Percentiles rank a stretch among this genome's conserved stretches.
Conservation (phyloP, 2,113 vertebrate genomes). For the Emydocephalus ijimae region DNA sequence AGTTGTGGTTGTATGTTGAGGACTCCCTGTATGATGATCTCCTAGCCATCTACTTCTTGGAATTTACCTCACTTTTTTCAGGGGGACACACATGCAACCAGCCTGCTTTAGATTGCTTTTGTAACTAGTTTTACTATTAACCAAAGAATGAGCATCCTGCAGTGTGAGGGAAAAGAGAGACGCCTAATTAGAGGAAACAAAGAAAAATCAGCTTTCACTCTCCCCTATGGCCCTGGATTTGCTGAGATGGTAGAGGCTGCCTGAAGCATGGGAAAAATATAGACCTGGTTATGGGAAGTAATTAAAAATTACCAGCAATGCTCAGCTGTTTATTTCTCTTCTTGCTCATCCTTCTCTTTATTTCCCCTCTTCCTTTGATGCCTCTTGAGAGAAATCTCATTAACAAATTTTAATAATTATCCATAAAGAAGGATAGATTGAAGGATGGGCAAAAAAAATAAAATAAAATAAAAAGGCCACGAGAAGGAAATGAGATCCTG, state of each 20-base stretch:
- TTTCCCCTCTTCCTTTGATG: neutral
- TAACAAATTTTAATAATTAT: constrained; percentile 4
- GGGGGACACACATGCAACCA: neutral
- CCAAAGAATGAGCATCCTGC: constrained; percentile 10
- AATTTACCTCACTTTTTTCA: neutral
- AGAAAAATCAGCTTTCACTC: constrained; percentile 33
- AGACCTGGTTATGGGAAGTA: constrained; percentile 7
- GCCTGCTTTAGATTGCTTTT: neutral
- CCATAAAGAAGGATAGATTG: neutral
- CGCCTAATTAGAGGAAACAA: constrained; percentile 14
- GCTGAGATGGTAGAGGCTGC: constrained; percentile 6
- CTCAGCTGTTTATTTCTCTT: neutral
- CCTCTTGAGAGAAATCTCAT: neutral
- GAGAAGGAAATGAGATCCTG: neutral
- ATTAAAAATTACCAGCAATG: constrained; percentile 6
- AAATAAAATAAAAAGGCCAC: neutral
- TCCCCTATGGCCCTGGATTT: constrained; percentile 26
- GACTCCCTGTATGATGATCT: neutral
- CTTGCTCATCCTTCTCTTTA: constrained; percentile 8
- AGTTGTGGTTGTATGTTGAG: neutral
- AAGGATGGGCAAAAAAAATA: neutral
- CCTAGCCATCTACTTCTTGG: neutral
- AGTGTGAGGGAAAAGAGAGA: constrained; percentile 3
- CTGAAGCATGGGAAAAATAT: neutral
- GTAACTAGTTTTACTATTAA: constrained; percentile 23